Evolutionary conservation across 1,140 invertebrate genomes (phyloP).

Genomic region (Akabosia matsudoensis): DNA sequence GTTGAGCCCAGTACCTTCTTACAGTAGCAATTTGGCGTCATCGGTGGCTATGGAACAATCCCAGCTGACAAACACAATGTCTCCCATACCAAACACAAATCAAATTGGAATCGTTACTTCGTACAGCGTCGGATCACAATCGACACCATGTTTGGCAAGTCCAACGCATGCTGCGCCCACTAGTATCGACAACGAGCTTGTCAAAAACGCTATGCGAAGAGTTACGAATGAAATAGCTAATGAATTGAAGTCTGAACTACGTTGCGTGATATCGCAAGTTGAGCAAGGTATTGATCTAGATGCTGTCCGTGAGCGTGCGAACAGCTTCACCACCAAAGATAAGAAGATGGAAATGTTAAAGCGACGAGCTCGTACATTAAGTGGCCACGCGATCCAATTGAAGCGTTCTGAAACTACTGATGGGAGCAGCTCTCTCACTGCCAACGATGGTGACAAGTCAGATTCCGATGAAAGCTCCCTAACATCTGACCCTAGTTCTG

Average conservation of each 20-base stretch:
- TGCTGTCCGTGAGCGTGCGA: slow-evolving; percentile 33
- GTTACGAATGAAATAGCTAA: slow-evolving; percentile 68
- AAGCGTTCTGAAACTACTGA: no score
- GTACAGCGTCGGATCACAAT: not conserved
- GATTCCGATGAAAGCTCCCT: not conserved
- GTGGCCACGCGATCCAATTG: slow-evolving; percentile 24
- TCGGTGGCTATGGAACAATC: not conserved
- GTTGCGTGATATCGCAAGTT: slow-evolving; percentile 72
- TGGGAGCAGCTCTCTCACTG: no score
- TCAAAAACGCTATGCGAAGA: slow-evolving; percentile 60
- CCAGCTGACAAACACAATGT: not conserved
- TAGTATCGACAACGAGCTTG: slow-evolving; percentile 52
- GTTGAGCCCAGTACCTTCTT: not conserved
- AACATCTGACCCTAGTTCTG: not conserved
- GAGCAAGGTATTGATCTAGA: slow-evolving; percentile 58
- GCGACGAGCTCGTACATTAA: slow-evolving; percentile 36
- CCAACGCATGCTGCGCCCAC: not conserved
- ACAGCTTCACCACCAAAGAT: slow-evolving; percentile 38
- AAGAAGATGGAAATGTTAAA: slow-evolving; percentile 33
- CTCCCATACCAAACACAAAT: not conserved
- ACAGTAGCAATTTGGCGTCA: not conserved
- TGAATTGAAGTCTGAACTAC: slow-evolving; percentile 75
- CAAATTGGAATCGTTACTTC: not conserved
- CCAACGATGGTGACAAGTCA: not conserved
- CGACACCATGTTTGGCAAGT: not conserved